Evolutionary conservation across 1,140 invertebrate species (phyloP).

Genomic region (Eubasilissa regina): DNA sequence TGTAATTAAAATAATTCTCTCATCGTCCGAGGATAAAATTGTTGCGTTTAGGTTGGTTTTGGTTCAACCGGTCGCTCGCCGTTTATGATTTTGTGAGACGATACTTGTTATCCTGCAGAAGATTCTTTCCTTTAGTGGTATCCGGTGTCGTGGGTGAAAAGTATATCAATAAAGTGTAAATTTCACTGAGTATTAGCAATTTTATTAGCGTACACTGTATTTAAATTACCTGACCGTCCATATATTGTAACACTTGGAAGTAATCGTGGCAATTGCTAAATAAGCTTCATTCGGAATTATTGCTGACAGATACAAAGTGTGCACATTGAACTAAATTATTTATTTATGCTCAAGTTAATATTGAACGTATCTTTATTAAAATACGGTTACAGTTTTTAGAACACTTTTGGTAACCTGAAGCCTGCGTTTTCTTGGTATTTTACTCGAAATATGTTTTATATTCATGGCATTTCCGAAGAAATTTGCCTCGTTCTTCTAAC

Average conservation of each 20-base stretch:
- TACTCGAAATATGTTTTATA: no score
- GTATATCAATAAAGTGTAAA: conserved; percentile 14
- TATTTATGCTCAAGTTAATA: no score
- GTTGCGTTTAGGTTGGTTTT: background rate
- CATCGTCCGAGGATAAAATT: background rate
- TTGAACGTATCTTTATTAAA: no score
- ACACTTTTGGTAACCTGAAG: no score
- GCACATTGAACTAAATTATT: no score
- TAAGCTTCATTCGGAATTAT: no score
- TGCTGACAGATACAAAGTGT: no score
- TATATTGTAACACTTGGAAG: conserved; percentile 1
- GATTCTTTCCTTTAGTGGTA: conserved; percentile 15
- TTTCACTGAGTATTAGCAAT: conserved; percentile 8
- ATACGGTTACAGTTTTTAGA: no score
- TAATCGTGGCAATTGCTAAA: background rate
- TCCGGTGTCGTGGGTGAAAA: background rate
- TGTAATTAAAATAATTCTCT: no score
- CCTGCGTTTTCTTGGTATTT: no score
- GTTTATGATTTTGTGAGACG: conserved; percentile 14
- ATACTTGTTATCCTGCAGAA: conserved; percentile 20
- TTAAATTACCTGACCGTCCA: background rate
- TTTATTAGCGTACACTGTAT: background rate
- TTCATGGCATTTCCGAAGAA: no score
- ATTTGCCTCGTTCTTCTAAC: no score
- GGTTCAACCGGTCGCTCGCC: background rate